Conservation (phyloP, 2,113 vertebrate species). For the Gopherus flavomarginatus region DNA sequence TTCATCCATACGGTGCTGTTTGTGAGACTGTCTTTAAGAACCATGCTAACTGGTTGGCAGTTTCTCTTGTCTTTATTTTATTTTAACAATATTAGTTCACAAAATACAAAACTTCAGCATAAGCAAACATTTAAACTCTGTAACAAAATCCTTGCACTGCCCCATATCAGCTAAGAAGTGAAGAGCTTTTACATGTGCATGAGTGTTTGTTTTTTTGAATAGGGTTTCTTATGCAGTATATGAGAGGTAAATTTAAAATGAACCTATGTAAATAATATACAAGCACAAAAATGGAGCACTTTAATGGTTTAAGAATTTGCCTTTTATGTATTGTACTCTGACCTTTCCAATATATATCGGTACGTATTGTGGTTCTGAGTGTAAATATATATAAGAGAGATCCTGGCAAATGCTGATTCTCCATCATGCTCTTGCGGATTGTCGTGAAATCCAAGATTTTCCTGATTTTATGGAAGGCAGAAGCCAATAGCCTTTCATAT, state of each 20-base stretch:
- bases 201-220: not conserved
- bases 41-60: not conserved
- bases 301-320: not conserved
- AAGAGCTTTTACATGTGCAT: slow-evolving; percentile 13
- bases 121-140: not conserved
- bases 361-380: not conserved
- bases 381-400: too few relatives aligned
- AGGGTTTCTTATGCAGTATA: not conserved
- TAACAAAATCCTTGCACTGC: not conserved
- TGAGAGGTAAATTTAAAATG: not conserved
- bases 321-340: not conserved
- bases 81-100: not conserved
- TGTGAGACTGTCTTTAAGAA: fast-evolving
- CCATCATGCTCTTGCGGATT: not conserved
- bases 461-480: not conserved
- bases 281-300: not conserved
- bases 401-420: not conserved
- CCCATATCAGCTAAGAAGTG: not conserved
- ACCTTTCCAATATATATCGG: not conserved
- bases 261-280: not conserved
- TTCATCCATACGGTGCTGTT: not conserved
- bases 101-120: not conserved
- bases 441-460: not conserved
- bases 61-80: not conserved
- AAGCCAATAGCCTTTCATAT: fast-evolving